phyloP scores from a whole-genome alignment of 2,888 invertebrate species.

The Patella depressa region DNA sequence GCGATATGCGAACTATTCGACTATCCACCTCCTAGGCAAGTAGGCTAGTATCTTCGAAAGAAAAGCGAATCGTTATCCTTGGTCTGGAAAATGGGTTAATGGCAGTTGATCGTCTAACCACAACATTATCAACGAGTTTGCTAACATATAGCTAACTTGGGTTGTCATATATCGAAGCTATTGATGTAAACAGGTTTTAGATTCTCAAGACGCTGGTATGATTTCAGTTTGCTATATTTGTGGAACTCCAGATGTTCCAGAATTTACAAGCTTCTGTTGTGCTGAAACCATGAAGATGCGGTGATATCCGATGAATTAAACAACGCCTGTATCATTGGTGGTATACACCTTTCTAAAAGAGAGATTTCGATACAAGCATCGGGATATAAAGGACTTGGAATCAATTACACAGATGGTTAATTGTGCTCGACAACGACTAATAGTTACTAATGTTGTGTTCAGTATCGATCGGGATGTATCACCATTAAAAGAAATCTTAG shows the following conservation, averaged over 20 bases:
- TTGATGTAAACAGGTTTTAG: constrained; percentile 80
- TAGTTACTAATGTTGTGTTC: constrained; percentile 93
- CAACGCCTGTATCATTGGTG: constrained; percentile 94
- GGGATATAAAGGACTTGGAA: constrained; percentile 86
- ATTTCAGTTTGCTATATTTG: constrained; percentile 94
- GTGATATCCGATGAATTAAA: constrained; percentile 91
- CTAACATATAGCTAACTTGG: constrained; percentile 92
- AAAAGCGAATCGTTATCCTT: too few species aligned
- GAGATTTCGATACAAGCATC: constrained; percentile 86
- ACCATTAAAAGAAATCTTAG: constrained; percentile 81
- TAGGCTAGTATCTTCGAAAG: too few species aligned
- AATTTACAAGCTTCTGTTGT: constrained; percentile 79
- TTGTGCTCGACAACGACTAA: constrained; percentile 80
- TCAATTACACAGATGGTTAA: constrained; percentile 77
- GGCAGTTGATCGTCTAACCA: constrained; percentile 80
- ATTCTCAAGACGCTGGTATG: constrained; percentile 87
- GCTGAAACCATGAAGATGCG: constrained; percentile 80
- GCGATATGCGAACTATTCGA: too few species aligned
- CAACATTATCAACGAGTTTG: constrained; percentile 88
- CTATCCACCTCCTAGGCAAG: too few species aligned
- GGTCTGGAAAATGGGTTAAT: constrained; percentile 74
- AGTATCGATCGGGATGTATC: constrained; percentile 95
- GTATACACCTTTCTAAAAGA: constrained; percentile 88
- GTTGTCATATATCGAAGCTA: constrained; percentile 85
- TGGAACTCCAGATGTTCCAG: constrained; percentile 83